phyloP scores from a whole-genome alignment of 2,113 vertebrate species.

The Notarius quadriscutis region DNA sequence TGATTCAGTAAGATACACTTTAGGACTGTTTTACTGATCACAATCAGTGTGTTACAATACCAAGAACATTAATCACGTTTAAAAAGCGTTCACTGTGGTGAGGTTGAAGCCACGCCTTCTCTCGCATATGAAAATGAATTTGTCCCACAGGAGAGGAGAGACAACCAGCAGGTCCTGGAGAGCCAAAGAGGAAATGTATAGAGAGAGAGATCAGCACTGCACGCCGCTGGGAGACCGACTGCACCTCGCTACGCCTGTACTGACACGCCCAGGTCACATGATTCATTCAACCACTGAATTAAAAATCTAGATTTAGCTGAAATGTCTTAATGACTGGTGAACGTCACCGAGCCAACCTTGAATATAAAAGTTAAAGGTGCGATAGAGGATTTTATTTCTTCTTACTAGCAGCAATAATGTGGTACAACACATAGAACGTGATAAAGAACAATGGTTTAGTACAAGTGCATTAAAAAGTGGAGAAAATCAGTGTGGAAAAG shows the following conservation, averaged over 20 bases:
- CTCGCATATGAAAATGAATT: background rate
- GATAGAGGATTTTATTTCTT: too few species aligned
- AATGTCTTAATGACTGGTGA: background rate
- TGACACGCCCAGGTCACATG: constrained; percentile 10
- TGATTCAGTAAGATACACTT: background rate
- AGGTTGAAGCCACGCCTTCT: background rate
- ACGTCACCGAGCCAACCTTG: too few species aligned
- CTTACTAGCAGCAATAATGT: too few species aligned
- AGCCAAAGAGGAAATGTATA: constrained; percentile 32
- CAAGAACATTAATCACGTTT: too few species aligned
- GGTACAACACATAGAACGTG: too few species aligned
- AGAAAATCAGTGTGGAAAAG: background rate
- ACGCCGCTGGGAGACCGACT: constrained; percentile 49
- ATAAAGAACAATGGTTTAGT: too few species aligned
- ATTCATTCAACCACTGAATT: background rate
- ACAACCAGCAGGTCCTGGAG: background rate
- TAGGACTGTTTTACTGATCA: background rate
- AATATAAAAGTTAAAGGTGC: too few species aligned
- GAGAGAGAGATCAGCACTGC: constrained; percentile 46
- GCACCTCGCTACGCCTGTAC: constrained; percentile 51
- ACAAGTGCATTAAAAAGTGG: too few species aligned
- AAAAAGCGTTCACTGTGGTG: too few species aligned
- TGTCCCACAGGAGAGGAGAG: constrained; percentile 54
- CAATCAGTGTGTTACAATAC: too few species aligned
- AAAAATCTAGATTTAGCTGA: background rate